Base-by-base conservation (phyloP, 2,797 vertebrate genomes). In the Sebastes cheni region DNA sequence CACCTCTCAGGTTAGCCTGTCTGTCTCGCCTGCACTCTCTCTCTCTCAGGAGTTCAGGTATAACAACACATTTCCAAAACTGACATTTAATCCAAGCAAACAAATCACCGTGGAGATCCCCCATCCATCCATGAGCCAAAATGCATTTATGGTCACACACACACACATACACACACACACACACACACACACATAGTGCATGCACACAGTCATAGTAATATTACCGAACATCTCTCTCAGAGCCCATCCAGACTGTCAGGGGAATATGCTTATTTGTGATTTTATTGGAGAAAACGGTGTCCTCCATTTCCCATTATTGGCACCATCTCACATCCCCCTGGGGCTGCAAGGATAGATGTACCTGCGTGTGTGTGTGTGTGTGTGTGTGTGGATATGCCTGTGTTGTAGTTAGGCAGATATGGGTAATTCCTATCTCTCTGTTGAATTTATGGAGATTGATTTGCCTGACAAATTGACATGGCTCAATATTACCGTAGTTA, bases 1-100 rank as follows among this genome's bases (percentile, higher is more conserved):
- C n/a, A 34, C 34, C 6, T 25, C 59, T 73, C 58, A 42, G 46
- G 72, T 73, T 52, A 73, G 77, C 50, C 39, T 36, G 46, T 85
- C 85, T 54, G 20, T 69, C 68, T 70, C 14, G 20, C 60, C 65
- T 59, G 20, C 74, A 72, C 55, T 60, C 75, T 67, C 50, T 60
- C 39, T 86, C 86, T 84, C 87, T 67, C 67, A 56, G 80, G 91
- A 91, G 86, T 88, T 88, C 77, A 88, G 83, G 82, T 93, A 85
- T 91, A 93, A 95, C 91, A 93, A 91, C 92, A 93, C 88, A 93
- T 95, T 95, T 94, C 88, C 91, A 92, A 95, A 96, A 91, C 85
- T 95, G 94, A 95, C 94, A 95, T 95, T 95, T 95, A 95, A 95
- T 95, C 93, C 92, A 93, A 92, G 92, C 90, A 93, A 94, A 95